Percentiles rank a stretch among this genome's conserved stretches.
phyloP scores from a whole-genome alignment of 2,888 invertebrate genomes.

The Limenitis camilla region DNA sequence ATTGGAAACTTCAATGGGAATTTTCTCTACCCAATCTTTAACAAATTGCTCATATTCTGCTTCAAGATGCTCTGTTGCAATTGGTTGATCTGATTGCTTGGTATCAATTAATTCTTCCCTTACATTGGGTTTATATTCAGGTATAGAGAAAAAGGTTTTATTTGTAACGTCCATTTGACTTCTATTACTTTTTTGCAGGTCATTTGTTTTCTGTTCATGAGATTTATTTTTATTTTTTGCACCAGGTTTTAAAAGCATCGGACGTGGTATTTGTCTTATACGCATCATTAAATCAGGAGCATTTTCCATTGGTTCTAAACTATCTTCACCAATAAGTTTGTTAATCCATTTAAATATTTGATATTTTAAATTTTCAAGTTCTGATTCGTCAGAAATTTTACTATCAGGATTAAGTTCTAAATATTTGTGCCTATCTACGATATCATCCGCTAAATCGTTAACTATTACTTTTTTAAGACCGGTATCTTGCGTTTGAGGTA shows the following conservation, averaged over 20 bases:
- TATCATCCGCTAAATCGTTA: slow-evolving; percentile 47
- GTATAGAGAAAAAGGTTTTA: not conserved
- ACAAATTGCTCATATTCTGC: slow-evolving; percentile 38
- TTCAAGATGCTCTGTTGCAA: slow-evolving; percentile 32
- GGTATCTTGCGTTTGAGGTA: slow-evolving; percentile 29
- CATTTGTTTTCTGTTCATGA: not conserved
- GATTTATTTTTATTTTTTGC: not conserved
- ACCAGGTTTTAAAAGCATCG: slow-evolving; percentile 26
- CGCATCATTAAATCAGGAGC: slow-evolving; percentile 42
- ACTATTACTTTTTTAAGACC: slow-evolving; percentile 35
- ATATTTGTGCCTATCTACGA: slow-evolving; percentile 51
- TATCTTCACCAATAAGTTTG: slow-evolving; percentile 41
- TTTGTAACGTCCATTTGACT: not conserved
- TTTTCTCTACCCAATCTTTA: slow-evolving; percentile 39
- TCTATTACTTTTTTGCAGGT: not conserved
- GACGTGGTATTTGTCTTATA: slow-evolving; percentile 40
- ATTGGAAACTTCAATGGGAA: slow-evolving; percentile 35
- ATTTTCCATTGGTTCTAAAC: slow-evolving; percentile 34
- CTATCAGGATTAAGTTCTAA: slow-evolving; percentile 37
- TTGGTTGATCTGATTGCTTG: not conserved
- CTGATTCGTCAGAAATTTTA: slow-evolving; percentile 32
- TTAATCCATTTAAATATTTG: slow-evolving; percentile 58
- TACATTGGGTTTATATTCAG: not conserved
- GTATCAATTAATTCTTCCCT: not conserved
- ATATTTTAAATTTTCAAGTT: slow-evolving; percentile 51